Conservation (phyloP, 2,888 invertebrate species). For the Pollenia angustigena region DNA sequence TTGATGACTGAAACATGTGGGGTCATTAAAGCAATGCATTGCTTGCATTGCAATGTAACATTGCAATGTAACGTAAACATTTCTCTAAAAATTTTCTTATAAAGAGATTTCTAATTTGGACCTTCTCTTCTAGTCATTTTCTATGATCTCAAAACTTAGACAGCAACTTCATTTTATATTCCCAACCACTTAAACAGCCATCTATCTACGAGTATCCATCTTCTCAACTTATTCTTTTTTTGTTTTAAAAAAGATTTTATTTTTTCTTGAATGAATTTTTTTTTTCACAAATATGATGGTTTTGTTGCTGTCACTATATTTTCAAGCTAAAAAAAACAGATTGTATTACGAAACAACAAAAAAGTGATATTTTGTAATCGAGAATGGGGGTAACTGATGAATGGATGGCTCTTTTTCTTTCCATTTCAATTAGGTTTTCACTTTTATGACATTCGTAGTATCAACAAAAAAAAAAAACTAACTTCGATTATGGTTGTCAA, state of each 20-base stretch:
- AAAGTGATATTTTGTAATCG: conserved; percentile 31
- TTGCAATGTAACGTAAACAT: too few relatives aligned
- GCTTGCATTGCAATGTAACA: too few relatives aligned
- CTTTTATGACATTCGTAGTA: neutral
- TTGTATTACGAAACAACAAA: conserved; percentile 39
- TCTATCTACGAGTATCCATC: neutral
- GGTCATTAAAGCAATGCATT: too few relatives aligned
- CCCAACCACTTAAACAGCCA: conserved; percentile 10
- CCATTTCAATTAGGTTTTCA: neutral
- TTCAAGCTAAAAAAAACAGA: conserved; percentile 5
- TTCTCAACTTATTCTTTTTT: neutral
- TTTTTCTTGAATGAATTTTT: conserved; percentile 32
- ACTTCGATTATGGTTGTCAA: neutral
- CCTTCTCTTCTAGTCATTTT: too few relatives aligned
- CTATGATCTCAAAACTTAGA: too few relatives aligned
- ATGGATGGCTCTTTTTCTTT: neutral
- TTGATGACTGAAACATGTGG: too few relatives aligned
- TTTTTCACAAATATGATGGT: conserved; percentile 1
- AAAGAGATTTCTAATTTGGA: too few relatives aligned
- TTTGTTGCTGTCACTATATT: conserved; percentile 4
- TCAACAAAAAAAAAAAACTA: neutral
- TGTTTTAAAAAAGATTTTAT: neutral
- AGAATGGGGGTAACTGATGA: conserved; percentile 45
- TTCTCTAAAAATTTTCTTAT: too few relatives aligned
- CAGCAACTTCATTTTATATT: neutral